phyloP scores from a whole-genome alignment of 1,140 invertebrate genomes.

The Drosophila prosaltans region DNA sequence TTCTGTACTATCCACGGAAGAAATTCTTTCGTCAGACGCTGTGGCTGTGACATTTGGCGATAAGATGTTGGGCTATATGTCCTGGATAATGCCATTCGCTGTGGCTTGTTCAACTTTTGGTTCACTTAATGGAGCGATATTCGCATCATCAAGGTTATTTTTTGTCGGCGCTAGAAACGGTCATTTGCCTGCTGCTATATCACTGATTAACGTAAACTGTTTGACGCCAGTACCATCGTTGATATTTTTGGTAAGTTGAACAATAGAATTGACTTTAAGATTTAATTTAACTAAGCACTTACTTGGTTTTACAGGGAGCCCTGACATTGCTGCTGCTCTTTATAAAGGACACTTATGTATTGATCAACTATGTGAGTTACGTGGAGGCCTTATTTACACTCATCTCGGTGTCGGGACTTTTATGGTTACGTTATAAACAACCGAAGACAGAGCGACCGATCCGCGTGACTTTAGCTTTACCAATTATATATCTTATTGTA shows the following conservation, averaged over 20 bases:
- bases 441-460: conserved; percentile 91
- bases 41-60: conserved; percentile 96
- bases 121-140: conserved; percentile 94
- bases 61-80: conserved; percentile 89
- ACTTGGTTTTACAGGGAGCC: conserved; percentile 87
- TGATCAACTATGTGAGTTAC: conserved; percentile 97
- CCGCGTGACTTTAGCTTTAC: conserved; percentile 87
- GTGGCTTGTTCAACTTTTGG: conserved; percentile 95
- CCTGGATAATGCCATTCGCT: conserved; percentile 95
- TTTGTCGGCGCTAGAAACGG: conserved; percentile 96
- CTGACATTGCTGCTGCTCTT: conserved; percentile 92
- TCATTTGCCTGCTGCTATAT: conserved; percentile 93
- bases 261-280: too few species aligned
- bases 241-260: conserved; percentile 92
- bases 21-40: conserved; percentile 92
- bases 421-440: conserved; percentile 92
- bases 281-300: not conserved
- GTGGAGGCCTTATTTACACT: conserved; percentile 97
- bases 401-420: conserved; percentile 92
- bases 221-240: conserved; percentile 95
- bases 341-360: conserved; percentile 92
- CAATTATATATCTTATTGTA: conserved; percentile 92
- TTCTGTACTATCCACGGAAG: conserved; percentile 90
- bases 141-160: conserved; percentile 93
- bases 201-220: conserved; percentile 92